A percentile compares a stretch with the other conserved stretches of the same genome.
Evolutionary conservation across 2,888 invertebrate genomes (phyloP).

Genomic region (Hydrotaea cyrtoneurina): DNA sequence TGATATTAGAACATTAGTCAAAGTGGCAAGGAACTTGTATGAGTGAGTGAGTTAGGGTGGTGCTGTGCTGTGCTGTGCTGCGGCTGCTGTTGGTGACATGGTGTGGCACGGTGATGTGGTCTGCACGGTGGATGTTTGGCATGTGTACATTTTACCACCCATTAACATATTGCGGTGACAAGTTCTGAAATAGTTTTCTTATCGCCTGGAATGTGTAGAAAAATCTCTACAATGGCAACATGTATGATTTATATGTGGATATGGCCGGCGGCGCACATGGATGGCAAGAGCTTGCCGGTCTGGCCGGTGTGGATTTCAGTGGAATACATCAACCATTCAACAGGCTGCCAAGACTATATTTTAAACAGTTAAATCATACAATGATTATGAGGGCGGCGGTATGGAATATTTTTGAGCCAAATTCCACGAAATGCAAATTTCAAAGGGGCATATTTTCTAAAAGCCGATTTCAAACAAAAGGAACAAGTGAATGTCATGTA

Average conservation of each 20-base stretch:
- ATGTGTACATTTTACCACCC: constrained; percentile 62
- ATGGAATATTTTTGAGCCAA: constrained; percentile 2
- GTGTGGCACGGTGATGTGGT: constrained; percentile 7
- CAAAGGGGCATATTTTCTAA: neutral
- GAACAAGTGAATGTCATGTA: neutral
- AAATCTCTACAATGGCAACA: constrained; percentile 26
- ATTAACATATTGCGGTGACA: constrained; percentile 57
- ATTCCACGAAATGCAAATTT: constrained; percentile 32
- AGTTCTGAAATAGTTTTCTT: constrained; percentile 41
- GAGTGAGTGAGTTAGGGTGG: too few species aligned
- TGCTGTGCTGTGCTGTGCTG: neutral
- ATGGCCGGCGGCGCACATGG: neutral
- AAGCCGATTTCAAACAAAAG: neutral
- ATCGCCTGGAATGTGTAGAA: constrained; percentile 33
- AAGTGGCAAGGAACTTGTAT: constrained; percentile 1
- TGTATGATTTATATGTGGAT: constrained; percentile 23
- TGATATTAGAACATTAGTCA: constrained; percentile 41
- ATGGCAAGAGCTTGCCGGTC: neutral
- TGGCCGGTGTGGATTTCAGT: constrained; percentile 5
- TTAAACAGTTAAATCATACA: constrained; percentile 25
- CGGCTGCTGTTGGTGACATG: neutral
- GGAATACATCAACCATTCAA: neutral
- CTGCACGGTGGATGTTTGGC: neutral
- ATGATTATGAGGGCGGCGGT: constrained; percentile 37
- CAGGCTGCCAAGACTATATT: neutral